A percentile compares a stretch with the other conserved stretches of the same genome.
Evolutionary conservation across 1,140 invertebrate species (phyloP).

Genomic region (Neodiprion pinetum): DNA sequence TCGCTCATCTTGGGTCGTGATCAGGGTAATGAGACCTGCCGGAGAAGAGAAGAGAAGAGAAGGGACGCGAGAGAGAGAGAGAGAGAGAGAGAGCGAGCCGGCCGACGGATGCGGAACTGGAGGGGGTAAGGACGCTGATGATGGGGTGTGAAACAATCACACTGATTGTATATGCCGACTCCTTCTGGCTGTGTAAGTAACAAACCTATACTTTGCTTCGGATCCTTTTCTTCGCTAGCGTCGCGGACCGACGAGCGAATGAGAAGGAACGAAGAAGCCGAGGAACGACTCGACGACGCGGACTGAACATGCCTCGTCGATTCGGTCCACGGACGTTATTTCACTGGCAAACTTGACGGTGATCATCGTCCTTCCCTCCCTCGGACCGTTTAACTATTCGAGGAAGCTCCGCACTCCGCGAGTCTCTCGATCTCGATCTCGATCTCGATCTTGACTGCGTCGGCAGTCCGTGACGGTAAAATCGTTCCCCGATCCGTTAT

Average conservation of each 20-base stretch:
- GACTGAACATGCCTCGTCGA: too few species aligned
- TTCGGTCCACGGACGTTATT: too few species aligned
- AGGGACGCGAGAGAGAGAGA: slow-evolving; percentile 3
- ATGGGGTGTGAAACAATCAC: slow-evolving; percentile 65
- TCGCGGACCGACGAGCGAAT: not conserved
- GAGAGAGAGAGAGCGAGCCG: slow-evolving; percentile 8
- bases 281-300: not conserved
- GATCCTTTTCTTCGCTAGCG: not conserved
- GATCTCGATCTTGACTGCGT: too few species aligned
- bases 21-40: slow-evolving; percentile 59
- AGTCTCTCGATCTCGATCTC: too few species aligned
- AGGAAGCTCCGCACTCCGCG: not conserved
- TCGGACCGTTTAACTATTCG: not conserved
- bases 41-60: not conserved
- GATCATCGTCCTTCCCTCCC: too few species aligned
- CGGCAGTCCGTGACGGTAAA: too few species aligned
- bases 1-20: slow-evolving; percentile 56
- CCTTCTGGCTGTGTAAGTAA: slow-evolving; percentile 44
- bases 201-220: slow-evolving; percentile 1
- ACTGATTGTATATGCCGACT: slow-evolving; percentile 59
- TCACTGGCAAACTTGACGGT: too few species aligned
- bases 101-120: slow-evolving; percentile 3
- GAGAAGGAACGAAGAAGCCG: not conserved
- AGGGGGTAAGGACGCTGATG: slow-evolving; percentile 59
- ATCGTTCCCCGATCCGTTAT: too few species aligned